Evolutionary conservation across 2,888 invertebrate species (phyloP).

Genomic region (Drosophila dives): DNA sequence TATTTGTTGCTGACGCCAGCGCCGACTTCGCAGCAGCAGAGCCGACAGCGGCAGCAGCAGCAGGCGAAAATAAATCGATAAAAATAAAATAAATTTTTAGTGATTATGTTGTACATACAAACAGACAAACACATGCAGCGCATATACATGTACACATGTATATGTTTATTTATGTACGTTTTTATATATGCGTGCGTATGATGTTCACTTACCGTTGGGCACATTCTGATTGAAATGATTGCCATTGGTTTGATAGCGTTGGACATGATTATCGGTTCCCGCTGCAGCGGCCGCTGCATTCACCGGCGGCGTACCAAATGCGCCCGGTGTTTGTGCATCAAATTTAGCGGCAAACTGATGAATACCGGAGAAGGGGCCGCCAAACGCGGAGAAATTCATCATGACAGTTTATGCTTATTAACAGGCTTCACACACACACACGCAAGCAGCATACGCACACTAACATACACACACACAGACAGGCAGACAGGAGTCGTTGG

Average conservation of each 20-base stretch:
- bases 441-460: slow-evolving; percentile 12
- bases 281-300: slow-evolving; percentile 79
- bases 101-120: slow-evolving; percentile 75
- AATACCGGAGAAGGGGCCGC: slow-evolving; percentile 85
- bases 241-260: slow-evolving; percentile 85
- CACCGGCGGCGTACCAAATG: slow-evolving; percentile 84
- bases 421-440: slow-evolving; percentile 36
- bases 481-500: slow-evolving; percentile 24
- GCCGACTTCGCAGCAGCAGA: slow-evolving; percentile 52
- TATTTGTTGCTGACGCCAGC: slow-evolving; percentile 60
- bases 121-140: slow-evolving; percentile 45
- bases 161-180: background rate
- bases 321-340: slow-evolving; percentile 84
- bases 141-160: slow-evolving; percentile 30
- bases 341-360: slow-evolving; percentile 85
- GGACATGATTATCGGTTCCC: slow-evolving; percentile 83
- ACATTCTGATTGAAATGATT: slow-evolving; percentile 85
- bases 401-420: slow-evolving; percentile 70
- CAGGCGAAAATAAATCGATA: slow-evolving; percentile 79
- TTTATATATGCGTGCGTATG: slow-evolving; percentile 25
- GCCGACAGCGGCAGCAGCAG: slow-evolving; percentile 45
- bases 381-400: slow-evolving; percentile 85
- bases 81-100: slow-evolving; percentile 81
- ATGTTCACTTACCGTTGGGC: slow-evolving; percentile 83
- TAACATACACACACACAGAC: slow-evolving; percentile 17